Conservation (phyloP, 2,797 vertebrate species). For the Pygocentrus nattereri region DNA sequence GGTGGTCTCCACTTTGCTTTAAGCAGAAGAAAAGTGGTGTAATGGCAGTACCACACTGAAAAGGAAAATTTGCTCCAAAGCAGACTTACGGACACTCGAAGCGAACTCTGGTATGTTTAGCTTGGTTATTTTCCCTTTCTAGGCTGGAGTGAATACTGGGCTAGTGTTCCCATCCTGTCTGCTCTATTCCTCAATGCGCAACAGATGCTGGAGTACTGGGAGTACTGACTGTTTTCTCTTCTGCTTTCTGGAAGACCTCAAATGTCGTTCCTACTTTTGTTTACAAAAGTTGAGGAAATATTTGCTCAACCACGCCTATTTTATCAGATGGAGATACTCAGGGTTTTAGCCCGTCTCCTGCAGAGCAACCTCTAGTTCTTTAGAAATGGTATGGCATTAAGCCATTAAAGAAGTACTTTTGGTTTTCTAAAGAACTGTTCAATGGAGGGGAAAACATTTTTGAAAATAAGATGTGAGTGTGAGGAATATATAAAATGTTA, state of each 20-base stretch:
- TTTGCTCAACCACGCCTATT: conserved; percentile 16
- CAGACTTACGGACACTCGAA: not conserved
- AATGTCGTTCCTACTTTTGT: conserved; percentile 40
- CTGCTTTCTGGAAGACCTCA: conserved; percentile 31
- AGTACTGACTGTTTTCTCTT: conserved; percentile 51
- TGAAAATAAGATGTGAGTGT: too few species aligned
- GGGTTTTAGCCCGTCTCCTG: not conserved
- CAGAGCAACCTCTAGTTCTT: not conserved
- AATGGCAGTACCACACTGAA: not conserved
- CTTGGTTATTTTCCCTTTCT: conserved; percentile 5
- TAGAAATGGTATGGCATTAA: not conserved
- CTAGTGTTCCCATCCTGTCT: conserved; percentile 21
- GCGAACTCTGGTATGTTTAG: conserved; percentile 30
- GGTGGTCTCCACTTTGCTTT: not conserved
- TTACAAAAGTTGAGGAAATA: not conserved
- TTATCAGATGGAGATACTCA: not conserved
- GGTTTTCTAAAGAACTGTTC: too few species aligned
- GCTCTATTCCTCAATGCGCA: conserved; percentile 33
- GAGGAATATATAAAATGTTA: too few species aligned
- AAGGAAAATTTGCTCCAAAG: not conserved
- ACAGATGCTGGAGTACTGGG: conserved; percentile 46
- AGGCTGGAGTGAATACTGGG: conserved; percentile 36
- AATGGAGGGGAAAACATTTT: too few species aligned
- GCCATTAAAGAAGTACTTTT: too few species aligned
- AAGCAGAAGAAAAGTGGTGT: not conserved